Percentiles rank a stretch among this genome's conserved stretches.
phyloP scores from a whole-genome alignment of 1,140 invertebrate species.

The Meloidogyne exigua region DNA sequence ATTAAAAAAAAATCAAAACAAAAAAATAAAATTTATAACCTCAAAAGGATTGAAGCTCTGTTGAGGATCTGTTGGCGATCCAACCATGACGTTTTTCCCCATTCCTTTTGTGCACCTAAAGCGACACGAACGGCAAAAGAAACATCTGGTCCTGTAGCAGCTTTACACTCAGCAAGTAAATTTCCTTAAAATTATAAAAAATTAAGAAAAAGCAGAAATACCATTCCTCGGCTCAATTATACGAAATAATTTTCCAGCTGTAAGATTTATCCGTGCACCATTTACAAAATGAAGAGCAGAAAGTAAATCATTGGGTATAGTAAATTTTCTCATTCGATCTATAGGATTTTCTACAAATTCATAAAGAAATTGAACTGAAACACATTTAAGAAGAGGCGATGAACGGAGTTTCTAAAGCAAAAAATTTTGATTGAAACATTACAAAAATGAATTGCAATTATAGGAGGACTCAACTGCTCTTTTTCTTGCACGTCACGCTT shows the following conservation, averaged over 20 bases:
- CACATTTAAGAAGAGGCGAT: background rate
- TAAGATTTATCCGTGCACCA: background rate
- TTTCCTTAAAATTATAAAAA: background rate
- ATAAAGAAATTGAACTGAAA: background rate
- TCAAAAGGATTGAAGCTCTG: constrained; percentile 14
- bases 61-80: constrained; percentile 32
- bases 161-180: background rate
- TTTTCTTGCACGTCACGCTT: too few species aligned
- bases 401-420: background rate
- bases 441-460: too few species aligned
- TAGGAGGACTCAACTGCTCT: too few species aligned
- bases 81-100: constrained; percentile 26
- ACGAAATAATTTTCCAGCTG: background rate
- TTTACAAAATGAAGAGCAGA: constrained; percentile 51
- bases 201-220: background rate
- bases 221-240: background rate
- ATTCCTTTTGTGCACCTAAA: constrained; percentile 14
- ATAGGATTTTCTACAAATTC: background rate
- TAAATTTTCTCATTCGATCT: constrained; percentile 18
- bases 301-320: constrained; percentile 56
- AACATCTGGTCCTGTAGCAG: background rate
- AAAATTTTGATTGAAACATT: too few species aligned
- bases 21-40: background rate
- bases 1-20: background rate
- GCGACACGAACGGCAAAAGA: background rate